phyloP scores from a whole-genome alignment of 1,140 invertebrate species.

The Samia ricini region DNA sequence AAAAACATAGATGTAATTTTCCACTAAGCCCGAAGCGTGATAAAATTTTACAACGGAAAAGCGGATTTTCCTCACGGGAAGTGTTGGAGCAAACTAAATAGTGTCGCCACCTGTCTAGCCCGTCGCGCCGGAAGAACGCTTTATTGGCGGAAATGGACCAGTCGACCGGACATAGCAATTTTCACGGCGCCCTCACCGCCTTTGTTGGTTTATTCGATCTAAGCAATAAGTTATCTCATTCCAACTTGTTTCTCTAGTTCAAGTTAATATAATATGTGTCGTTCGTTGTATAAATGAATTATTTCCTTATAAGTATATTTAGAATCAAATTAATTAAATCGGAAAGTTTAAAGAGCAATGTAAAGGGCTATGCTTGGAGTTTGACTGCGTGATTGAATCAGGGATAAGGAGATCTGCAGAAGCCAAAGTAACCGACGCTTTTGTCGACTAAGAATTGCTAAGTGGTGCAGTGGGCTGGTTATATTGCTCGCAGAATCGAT shows the following conservation, averaged over 20 bases:
- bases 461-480: no score
- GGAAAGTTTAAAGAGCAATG: no score
- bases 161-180: constrained; percentile 65
- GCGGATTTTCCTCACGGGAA: constrained; percentile 18
- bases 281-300: no score
- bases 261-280: no score
- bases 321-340: no score
- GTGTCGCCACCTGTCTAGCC: constrained; percentile 49
- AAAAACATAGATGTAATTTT: background rate
- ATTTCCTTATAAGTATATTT: no score
- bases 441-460: no score
- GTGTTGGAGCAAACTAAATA: constrained; percentile 46
- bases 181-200: constrained; percentile 32
- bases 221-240: background rate
- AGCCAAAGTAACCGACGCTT: no score
- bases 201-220: constrained; percentile 3
- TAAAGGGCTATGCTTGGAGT: no score
- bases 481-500: no score
- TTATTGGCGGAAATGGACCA: constrained; percentile 61
- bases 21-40: background rate
- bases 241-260: background rate
- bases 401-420: no score
- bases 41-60: background rate
- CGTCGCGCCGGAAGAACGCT: constrained; percentile 48
- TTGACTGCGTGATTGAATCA: no score